phyloP scores from a whole-genome alignment of 1,140 invertebrate genomes.

The Calliopsis andreniformis region DNA sequence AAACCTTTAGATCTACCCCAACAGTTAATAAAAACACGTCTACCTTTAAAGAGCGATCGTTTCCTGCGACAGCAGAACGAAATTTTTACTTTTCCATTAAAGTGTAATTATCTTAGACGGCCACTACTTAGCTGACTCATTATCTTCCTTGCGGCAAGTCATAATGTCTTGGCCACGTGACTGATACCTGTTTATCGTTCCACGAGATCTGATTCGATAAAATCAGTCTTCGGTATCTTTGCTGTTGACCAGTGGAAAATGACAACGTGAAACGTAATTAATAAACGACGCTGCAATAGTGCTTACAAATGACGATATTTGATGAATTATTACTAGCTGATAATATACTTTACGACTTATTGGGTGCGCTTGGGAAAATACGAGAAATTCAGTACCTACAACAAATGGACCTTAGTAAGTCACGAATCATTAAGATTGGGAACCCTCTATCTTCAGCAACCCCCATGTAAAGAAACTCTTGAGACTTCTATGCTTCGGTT shows the following conservation, averaged over 20 bases:
- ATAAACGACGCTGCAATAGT: slow-evolving; percentile 6
- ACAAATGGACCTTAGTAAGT: too few species aligned
- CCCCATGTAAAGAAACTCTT: background rate
- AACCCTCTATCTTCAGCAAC: background rate
- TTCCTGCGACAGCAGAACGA: slow-evolving; percentile 52
- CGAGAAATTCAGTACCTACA: slow-evolving; percentile 45
- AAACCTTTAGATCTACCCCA: background rate
- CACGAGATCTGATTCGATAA: slow-evolving; percentile 56
- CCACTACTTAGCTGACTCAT: slow-evolving; percentile 48
- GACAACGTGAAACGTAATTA: slow-evolving; percentile 50
- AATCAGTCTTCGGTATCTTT: slow-evolving; percentile 43
- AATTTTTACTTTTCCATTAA: slow-evolving; percentile 66
- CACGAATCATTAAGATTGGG: too few species aligned
- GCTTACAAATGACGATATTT: background rate
- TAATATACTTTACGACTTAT: background rate
- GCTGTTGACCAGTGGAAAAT: slow-evolving; percentile 20
- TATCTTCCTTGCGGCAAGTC: slow-evolving; percentile 64
- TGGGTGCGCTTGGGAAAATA: background rate
- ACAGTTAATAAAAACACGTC: background rate
- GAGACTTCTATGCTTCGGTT: slow-evolving; percentile 31
- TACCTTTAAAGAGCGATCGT: background rate
- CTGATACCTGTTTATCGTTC: slow-evolving; percentile 53
- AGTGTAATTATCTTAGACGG: slow-evolving; percentile 56
- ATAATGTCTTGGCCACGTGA: slow-evolving; percentile 72
- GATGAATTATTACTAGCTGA: slow-evolving; percentile 5